These are phyloP conservation scores for Hydrotaea cyrtoneurina DNA, from an alignment of 2,888 invertebrate genomes.

Conservation along the genomic window DNA sequence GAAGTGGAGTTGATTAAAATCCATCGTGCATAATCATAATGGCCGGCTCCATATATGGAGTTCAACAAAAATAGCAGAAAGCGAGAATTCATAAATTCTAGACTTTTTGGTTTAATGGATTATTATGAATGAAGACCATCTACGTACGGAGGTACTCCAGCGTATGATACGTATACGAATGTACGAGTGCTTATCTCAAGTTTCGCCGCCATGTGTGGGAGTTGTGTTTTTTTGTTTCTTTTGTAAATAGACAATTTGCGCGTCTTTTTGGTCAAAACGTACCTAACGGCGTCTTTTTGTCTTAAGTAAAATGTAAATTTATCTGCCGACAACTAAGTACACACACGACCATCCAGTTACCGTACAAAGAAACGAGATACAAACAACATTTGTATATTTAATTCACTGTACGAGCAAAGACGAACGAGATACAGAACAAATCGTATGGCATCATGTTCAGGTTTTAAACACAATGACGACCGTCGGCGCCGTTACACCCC, in stretches of 20 bases:
- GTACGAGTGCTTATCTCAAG: not conserved
- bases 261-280: constrained; percentile 21
- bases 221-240: not conserved
- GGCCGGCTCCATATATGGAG: constrained; percentile 43
- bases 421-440: not conserved
- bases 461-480: constrained; percentile 4
- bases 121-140: not conserved
- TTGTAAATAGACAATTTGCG: constrained; percentile 29
- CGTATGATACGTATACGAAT: too few species aligned
- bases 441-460: not conserved
- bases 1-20: constrained; percentile 43
- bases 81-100: not conserved
- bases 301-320: not conserved
- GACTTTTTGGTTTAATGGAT: constrained; percentile 1
- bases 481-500: not conserved
- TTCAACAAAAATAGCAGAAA: constrained; percentile 4
- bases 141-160: not conserved
- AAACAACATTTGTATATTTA: not conserved
- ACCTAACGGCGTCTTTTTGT: constrained; percentile 20
- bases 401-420: not conserved
- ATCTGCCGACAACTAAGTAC: constrained; percentile 30
- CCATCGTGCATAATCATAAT: constrained; percentile 51
- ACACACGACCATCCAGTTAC: constrained; percentile 18
- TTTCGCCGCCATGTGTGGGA: constrained; percentile 25
- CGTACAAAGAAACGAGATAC: constrained; percentile 12